phyloP scores from a whole-genome alignment of 2,113 vertebrate genomes.

The Siniperca chuatsi region DNA sequence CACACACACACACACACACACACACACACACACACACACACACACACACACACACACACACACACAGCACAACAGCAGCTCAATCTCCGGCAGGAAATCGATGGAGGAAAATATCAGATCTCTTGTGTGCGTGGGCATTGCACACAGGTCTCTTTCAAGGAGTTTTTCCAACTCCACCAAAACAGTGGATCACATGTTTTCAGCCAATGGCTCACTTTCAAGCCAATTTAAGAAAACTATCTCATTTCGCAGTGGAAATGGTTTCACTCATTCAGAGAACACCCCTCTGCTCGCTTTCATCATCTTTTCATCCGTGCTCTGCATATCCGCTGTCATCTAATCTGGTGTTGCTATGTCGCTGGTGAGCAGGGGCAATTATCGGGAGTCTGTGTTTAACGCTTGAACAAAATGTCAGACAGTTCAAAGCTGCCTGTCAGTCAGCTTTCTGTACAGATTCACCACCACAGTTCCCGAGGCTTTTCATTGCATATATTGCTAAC shows the following conservation, averaged over 20 bases:
- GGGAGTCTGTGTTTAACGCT: constrained; percentile 67
- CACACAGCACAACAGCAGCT: constrained; percentile 60
- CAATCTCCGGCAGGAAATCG: constrained; percentile 73
- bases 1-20: constrained; percentile 13
- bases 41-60: constrained; percentile 19
- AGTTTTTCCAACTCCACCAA: constrained; percentile 57
- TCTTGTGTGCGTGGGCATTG: constrained; percentile 58
- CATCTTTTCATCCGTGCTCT: constrained; percentile 66
- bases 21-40: constrained; percentile 22
- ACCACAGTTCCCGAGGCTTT: constrained; percentile 54
- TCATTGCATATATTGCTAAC: constrained; percentile 50
- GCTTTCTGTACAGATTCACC: constrained; percentile 56
- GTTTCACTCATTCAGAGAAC: constrained; percentile 52
- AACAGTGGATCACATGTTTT: constrained; percentile 53
- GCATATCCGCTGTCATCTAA: constrained; percentile 75
- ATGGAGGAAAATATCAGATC: constrained; percentile 74
- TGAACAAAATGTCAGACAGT: constrained; percentile 75
- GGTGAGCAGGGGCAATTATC: constrained; percentile 77
- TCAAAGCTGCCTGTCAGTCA: constrained; percentile 78
- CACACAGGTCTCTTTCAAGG: constrained; percentile 17
- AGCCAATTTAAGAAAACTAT: constrained; percentile 66
- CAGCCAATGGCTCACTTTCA: constrained; percentile 62
- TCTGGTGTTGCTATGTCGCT: constrained; percentile 64
- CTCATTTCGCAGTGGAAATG: constrained; percentile 58
- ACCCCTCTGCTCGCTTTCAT: constrained; percentile 59